A percentile compares a stretch with the other conserved stretches of the same genome.
phyloP scores from a whole-genome alignment of 2,113 vertebrate genomes.

The Falco punctatus region DNA sequence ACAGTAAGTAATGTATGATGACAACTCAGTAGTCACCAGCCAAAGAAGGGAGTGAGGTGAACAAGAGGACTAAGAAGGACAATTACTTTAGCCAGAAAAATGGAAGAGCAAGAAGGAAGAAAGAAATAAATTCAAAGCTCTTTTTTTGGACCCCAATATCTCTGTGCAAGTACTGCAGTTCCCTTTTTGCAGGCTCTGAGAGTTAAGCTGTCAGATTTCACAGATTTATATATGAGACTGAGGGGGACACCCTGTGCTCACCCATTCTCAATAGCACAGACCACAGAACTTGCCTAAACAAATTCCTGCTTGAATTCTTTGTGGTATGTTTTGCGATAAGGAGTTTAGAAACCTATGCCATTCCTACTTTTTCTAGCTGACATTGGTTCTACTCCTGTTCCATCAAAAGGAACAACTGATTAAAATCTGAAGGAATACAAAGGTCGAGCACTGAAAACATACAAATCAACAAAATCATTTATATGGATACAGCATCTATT shows the following conservation, averaged over 20 bases:
- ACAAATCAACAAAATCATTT: background rate
- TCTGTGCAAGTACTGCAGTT: background rate
- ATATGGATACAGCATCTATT: background rate
- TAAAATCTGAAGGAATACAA: background rate
- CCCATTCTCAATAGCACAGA: background rate
- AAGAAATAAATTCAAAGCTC: background rate
- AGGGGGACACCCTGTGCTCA: background rate
- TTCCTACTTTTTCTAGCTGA: background rate
- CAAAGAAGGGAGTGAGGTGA: background rate
- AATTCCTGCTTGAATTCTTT: background rate
- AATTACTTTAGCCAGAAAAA: slow-evolving; percentile 4
- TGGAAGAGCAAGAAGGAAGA: background rate
- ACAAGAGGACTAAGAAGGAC: slow-evolving; percentile 7
- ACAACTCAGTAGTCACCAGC: slow-evolving; percentile 21
- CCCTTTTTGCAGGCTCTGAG: background rate
- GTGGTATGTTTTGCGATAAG: background rate
- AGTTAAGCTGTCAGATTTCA: background rate
- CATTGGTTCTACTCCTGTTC: background rate
- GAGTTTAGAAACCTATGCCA: background rate
- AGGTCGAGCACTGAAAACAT: background rate
- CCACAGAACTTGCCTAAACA: background rate
- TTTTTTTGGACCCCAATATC: accelerated
- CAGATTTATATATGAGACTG: background rate
- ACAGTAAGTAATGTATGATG: slow-evolving; percentile 55
- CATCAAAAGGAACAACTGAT: background rate